Conservation (phyloP, 1,140 invertebrate species). For the Aphelenchoides fujianensis region DNA sequence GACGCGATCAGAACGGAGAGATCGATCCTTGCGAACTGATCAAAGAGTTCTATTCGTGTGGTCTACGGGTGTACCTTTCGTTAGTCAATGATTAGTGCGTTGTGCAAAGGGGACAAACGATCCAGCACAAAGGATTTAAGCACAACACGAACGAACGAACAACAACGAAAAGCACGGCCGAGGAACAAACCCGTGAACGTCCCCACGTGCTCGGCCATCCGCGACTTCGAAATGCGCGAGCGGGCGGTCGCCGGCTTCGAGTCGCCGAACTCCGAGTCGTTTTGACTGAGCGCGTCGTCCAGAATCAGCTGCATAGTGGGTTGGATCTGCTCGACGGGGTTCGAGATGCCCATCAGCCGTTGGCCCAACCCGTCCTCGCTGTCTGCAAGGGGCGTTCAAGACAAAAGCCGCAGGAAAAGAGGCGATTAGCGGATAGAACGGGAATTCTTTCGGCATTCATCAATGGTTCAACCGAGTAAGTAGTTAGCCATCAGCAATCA, state of each 20-base stretch:
- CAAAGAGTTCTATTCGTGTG: too few relatives aligned
- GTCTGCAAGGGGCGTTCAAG: constrained; percentile 17
- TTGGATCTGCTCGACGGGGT: constrained; percentile 9
- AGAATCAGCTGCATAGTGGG: constrained; percentile 9
- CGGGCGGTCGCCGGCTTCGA: constrained; percentile 22
- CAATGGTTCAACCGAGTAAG: too few relatives aligned
- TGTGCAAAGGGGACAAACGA: too few relatives aligned
- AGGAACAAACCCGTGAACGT: constrained; percentile 29
- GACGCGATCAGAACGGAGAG: too few relatives aligned
- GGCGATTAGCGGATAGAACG: too few relatives aligned
- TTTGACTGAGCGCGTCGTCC: constrained; percentile 22
- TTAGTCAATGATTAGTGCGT: too few relatives aligned
- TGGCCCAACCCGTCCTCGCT: constrained; percentile 5
- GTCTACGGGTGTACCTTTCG: too few relatives aligned
- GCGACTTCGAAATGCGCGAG: constrained; percentile 10
- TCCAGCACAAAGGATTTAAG: too few relatives aligned
- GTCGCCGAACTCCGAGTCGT: constrained; percentile 21
- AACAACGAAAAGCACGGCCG: background rate
- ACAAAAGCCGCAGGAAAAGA: background rate
- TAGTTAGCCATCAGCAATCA: too few relatives aligned
- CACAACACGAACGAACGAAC: too few relatives aligned
- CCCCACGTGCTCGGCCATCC: constrained; percentile 29
- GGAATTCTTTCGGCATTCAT: too few relatives aligned
- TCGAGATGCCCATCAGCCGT: constrained; percentile 9
- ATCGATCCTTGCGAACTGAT: too few relatives aligned